Evolutionary conservation across 2,113 vertebrate species (phyloP).

Genomic region (Neotoma lepida): DNA sequence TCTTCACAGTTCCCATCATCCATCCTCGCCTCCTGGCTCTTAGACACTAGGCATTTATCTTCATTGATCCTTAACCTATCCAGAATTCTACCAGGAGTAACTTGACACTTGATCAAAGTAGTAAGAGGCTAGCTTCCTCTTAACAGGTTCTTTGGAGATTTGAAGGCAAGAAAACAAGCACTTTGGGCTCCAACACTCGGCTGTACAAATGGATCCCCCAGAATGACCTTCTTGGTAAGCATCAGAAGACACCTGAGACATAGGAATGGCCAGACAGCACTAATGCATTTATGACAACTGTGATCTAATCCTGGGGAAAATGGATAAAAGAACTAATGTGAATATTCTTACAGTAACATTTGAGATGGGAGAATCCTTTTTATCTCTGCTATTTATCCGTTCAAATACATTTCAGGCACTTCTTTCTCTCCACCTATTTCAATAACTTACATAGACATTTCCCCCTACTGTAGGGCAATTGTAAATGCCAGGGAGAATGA

Average conservation of each 20-base stretch:
- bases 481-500: background rate
- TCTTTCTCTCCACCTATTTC: background rate
- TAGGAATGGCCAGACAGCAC: background rate
- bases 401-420: background rate
- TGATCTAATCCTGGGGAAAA: background rate
- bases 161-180: conserved; percentile 85
- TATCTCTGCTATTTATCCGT: background rate
- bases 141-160: conserved; percentile 90
- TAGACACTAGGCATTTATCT: accelerated
- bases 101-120: background rate
- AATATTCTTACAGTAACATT: background rate
- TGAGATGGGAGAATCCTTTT: background rate
- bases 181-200: conserved; percentile 87
- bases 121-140: background rate
- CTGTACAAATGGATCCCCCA: conserved; percentile 91
- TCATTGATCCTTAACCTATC: background rate
- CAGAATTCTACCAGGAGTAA: no score
- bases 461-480: background rate
- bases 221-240: conserved; percentile 92
- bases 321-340: accelerated
- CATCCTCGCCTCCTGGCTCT: background rate
- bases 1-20: background rate
- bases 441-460: background rate
- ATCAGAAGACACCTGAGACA: no score
- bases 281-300: background rate